These are phyloP conservation scores for Pteromalus puparum DNA, from an alignment of 1,140 invertebrate species.

Conservation along the genomic window DNA sequence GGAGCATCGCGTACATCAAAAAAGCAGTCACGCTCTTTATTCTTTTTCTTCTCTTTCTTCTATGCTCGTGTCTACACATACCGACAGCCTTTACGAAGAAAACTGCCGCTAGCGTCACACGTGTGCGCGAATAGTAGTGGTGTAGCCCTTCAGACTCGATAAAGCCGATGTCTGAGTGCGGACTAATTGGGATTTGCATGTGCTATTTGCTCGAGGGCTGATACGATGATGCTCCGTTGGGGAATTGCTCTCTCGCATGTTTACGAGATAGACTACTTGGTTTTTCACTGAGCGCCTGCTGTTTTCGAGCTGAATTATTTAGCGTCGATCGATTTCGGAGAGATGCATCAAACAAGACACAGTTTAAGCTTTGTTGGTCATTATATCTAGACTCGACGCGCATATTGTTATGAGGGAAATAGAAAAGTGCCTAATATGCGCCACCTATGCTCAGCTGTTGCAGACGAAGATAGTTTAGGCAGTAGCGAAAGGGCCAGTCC, in stretches of 20 bases:
- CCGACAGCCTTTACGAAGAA: conserved; percentile 24
- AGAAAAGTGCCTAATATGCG: no score
- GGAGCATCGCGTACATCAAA: neutral
- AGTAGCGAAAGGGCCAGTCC: no score
- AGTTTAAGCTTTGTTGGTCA: no score
- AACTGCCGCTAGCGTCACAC: conserved; percentile 26
- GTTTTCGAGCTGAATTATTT: no score
- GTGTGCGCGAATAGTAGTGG: neutral
- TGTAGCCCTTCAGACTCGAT: neutral
- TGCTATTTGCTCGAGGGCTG: neutral
- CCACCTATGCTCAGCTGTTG: no score
- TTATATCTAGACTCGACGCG: no score
- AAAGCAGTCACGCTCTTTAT: neutral
- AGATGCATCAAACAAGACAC: no score
- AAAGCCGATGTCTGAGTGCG: conserved; percentile 5
- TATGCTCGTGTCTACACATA: neutral
- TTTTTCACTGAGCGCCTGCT: no score
- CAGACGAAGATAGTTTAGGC: no score
- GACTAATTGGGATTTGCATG: conserved; percentile 26
- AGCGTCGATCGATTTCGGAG: no score
- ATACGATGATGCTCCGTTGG: neutral
- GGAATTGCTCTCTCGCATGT: neutral
- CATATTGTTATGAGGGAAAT: no score
- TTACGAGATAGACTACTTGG: no score
- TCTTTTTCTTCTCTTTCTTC: neutral